Conservation (phyloP, 2,113 vertebrate species). For the Chauna torquata region DNA sequence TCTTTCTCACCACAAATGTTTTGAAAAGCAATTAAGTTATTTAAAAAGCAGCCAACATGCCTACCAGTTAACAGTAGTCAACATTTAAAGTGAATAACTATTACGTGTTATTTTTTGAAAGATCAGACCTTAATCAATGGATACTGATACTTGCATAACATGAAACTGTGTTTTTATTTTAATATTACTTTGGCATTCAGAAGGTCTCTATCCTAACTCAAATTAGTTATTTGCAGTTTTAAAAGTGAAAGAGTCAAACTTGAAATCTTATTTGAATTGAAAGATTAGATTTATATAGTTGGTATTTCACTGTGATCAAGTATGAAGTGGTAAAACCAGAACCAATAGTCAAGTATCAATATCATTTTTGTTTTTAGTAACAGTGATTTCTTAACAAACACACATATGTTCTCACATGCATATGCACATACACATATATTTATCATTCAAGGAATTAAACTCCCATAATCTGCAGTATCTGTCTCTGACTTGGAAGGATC, state of each 20-base stretch:
- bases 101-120: constrained; percentile 37
- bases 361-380: background rate
- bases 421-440: background rate
- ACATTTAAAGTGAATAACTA: constrained; percentile 47
- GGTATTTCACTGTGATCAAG: background rate
- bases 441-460: background rate
- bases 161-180: background rate
- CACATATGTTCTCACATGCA: background rate
- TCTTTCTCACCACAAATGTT: constrained; percentile 66
- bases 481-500: background rate
- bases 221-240: background rate
- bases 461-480: background rate
- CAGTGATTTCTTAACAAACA: background rate
- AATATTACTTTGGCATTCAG: background rate
- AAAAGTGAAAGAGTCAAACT: background rate
- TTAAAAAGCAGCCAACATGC: constrained; percentile 62
- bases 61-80: constrained; percentile 55
- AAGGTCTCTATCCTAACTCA: background rate
- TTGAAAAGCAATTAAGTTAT: constrained; percentile 71
- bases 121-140: constrained; percentile 35
- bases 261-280: background rate
- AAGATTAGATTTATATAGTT: background rate
- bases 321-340: background rate
- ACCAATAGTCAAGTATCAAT: background rate
- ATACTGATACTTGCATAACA: background rate